phyloP scores from a whole-genome alignment of 1,140 invertebrate genomes.

The Ceratina calcarata region DNA sequence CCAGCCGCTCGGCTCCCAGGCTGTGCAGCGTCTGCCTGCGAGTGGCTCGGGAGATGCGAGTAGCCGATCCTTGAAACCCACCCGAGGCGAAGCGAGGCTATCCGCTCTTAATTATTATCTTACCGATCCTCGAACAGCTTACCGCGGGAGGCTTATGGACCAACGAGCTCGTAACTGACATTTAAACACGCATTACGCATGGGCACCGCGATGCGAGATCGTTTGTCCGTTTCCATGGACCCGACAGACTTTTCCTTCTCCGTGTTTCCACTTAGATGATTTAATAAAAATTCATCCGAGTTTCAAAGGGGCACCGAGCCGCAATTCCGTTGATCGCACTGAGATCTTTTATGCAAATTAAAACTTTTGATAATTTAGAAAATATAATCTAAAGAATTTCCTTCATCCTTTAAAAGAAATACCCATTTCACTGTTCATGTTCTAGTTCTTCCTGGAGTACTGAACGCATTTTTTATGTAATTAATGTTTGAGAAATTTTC shows the following conservation, averaged over 20 bases:
- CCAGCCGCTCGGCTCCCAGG: not conserved
- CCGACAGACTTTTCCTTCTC: not conserved
- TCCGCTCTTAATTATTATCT: constrained; percentile 54
- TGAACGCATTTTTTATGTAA: too few species aligned
- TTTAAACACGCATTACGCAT: constrained; percentile 50
- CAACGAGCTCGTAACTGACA: constrained; percentile 2
- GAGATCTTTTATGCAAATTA: too few species aligned
- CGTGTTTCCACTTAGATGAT: too few species aligned
- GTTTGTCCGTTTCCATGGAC: not conserved
- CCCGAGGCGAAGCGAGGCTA: constrained; percentile 26
- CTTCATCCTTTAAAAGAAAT: too few species aligned
- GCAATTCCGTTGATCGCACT: too few species aligned
- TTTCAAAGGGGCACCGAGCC: too few species aligned
- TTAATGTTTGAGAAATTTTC: too few species aligned
- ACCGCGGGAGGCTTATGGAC: not conserved
- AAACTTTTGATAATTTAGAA: too few species aligned
- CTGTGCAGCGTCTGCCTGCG: constrained; percentile 7
- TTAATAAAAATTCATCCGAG: not conserved
- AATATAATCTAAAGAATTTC: too few species aligned
- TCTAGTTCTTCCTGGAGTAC: too few species aligned
- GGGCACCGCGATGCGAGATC: not conserved
- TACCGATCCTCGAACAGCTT: constrained; percentile 25
- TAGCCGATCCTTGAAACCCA: constrained; percentile 41
- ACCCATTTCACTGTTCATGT: too few species aligned
- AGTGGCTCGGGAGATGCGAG: constrained; percentile 12